Percentiles rank a stretch among this genome's conserved stretches.
Conservation (phyloP, 2,113 vertebrate species). For the Muntiacus reevesi region DNA sequence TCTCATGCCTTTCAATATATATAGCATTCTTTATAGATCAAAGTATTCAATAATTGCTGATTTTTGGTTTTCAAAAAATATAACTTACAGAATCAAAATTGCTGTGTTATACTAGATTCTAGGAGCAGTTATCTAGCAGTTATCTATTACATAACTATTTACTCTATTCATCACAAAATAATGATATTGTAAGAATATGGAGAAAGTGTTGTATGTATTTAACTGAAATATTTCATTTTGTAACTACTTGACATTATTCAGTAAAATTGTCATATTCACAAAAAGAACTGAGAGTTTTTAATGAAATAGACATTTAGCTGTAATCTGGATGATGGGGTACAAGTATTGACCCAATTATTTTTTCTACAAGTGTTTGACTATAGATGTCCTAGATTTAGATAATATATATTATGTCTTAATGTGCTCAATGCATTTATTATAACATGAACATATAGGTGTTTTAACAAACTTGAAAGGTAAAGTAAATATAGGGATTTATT, state of each 20-base stretch:
- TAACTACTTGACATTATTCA: neutral
- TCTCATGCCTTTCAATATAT: neutral
- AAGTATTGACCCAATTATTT: neutral
- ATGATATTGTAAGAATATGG: neutral
- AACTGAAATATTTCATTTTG: neutral
- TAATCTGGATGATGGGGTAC: neutral
- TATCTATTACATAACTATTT: neutral
- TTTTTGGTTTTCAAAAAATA: neutral
- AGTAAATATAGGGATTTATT: neutral
- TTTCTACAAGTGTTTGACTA: neutral
- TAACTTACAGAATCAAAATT: neutral
- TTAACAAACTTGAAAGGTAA: neutral
- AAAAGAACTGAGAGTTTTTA: neutral
- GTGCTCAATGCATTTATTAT: neutral
- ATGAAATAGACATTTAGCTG: neutral
- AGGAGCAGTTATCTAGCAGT: neutral
- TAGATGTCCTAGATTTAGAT: neutral
- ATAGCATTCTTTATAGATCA: neutral
- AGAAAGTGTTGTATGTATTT: neutral
- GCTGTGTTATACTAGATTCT: neutral
- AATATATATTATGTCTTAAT: neutral
- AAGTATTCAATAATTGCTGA: neutral
- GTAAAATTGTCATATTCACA: neutral
- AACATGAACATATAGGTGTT: neutral
- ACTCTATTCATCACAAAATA: neutral